Base-by-base conservation (phyloP, 1,140 invertebrate species). In the Lycorma delicatula region DNA sequence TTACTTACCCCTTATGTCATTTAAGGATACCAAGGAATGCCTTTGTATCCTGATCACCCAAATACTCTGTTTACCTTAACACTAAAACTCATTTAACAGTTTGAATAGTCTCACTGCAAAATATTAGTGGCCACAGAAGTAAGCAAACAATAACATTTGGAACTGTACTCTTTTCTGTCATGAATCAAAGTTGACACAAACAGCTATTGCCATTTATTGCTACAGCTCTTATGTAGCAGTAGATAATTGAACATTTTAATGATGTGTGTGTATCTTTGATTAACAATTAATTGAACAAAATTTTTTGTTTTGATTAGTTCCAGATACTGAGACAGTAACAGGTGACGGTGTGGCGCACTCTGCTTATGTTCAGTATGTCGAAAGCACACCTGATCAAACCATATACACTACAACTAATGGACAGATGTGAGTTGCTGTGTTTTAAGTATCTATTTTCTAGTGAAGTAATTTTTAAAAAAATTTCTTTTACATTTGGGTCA, bases 291-390 rank as follows among this genome's bases (percentile, higher is more conserved):
- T 61, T n/a, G n/a, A n/a, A n/a, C n/a, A n/a, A n/a, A 56, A 34
- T 25, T 11, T 54, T 62, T 16, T 54, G 16, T 31, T 56, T 13
- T 53, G 36, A 18, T 56, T 59, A 78, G 77, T 77, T 64, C 72
- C 77, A 53, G 77, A 78, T 64, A 68, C 67, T 23, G 75, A 78
- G 62, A 70, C 74, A 57, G 76, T 77, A 68, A 75, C 74, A 62
- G 74, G 72, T 64, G 77, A 79, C 25, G 73, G 74, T 22, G 77
- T 78, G 9, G 71, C 76, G 25, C 78, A 80, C 69, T 77, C 82
- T 34, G 78, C 82, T 28, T 84, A 83, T 73, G 81, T 85, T 60
- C 81, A 84, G 69, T 85, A 85, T 76, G 81, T 85, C 66, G 82
- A 84, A 64, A 79, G 79, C 51, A 68, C 67, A 60, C 67, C 72